phyloP scores from a whole-genome alignment of 2,797 vertebrate species.

The Anisognathus igniventris region DNA sequence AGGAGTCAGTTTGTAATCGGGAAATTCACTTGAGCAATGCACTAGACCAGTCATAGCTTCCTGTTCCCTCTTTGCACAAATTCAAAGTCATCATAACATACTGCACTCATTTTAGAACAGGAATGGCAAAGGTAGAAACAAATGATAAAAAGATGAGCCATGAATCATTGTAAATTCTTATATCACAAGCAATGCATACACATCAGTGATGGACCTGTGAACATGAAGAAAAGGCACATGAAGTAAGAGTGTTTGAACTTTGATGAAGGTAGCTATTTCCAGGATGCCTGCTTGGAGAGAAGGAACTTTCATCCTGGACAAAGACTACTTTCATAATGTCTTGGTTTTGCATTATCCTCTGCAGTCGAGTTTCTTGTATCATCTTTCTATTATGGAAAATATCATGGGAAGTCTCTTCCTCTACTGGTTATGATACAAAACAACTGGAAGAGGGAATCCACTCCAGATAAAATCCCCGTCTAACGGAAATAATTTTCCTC shows the following conservation, averaged over 20 bases:
- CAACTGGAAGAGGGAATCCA: not conserved
- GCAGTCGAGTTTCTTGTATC: not conserved
- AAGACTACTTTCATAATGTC: not conserved
- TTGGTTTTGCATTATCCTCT: not conserved
- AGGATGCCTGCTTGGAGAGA: not conserved
- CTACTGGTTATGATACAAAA: not conserved
- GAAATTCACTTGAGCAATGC: not conserved
- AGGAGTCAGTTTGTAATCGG: not conserved
- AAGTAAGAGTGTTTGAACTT: not conserved
- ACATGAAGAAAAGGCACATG: not conserved
- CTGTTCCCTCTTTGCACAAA: not conserved
- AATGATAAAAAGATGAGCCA: not conserved
- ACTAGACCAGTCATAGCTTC: not conserved
- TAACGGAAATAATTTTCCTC: not conserved
- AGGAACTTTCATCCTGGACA: not conserved
- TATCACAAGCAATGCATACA: not conserved
- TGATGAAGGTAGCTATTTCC: not conserved
- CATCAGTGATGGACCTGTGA: not conserved
- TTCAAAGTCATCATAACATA: not conserved
- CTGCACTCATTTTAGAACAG: not conserved
- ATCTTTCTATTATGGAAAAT: not conserved
- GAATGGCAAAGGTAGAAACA: not conserved
- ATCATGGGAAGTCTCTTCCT: not conserved
- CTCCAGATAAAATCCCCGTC: not conserved
- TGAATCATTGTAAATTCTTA: not conserved